Evolutionary conservation across 1,140 invertebrate species (phyloP).

Genomic region (Lycorma delicatula): DNA sequence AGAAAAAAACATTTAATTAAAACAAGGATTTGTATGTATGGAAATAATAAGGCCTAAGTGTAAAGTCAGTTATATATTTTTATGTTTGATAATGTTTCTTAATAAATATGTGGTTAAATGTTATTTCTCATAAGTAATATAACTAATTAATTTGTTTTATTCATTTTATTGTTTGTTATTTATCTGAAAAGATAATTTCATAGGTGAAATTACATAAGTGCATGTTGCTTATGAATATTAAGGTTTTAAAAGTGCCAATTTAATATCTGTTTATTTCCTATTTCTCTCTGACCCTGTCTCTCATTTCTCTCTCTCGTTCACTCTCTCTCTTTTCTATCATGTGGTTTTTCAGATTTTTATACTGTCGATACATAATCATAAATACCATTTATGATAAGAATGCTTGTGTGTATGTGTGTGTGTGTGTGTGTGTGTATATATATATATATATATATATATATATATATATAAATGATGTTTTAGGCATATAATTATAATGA

Average conservation of each 20-base stretch:
- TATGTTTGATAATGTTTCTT: not conserved
- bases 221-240: not conserved
- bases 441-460: not conserved
- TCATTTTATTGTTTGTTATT: not conserved
- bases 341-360: not conserved
- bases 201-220: not conserved
- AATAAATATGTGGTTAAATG: not conserved
- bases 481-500: not conserved
- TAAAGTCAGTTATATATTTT: not conserved
- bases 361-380: not conserved
- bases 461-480: not conserved
- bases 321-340: constrained; percentile 5
- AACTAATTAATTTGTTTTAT: not conserved
- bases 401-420: not conserved
- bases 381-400: not conserved
- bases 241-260: constrained; percentile 2
- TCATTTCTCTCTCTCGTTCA: no score
- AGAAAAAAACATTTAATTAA: no score
- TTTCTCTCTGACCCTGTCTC: no score
- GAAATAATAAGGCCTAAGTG: no score
- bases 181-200: not conserved
- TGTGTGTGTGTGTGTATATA: not conserved
- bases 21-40: no score
- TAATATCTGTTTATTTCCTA: no score
- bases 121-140: not conserved